Base-by-base conservation (phyloP, 2,888 invertebrate species). In the Melikaiella ostensackeni region DNA sequence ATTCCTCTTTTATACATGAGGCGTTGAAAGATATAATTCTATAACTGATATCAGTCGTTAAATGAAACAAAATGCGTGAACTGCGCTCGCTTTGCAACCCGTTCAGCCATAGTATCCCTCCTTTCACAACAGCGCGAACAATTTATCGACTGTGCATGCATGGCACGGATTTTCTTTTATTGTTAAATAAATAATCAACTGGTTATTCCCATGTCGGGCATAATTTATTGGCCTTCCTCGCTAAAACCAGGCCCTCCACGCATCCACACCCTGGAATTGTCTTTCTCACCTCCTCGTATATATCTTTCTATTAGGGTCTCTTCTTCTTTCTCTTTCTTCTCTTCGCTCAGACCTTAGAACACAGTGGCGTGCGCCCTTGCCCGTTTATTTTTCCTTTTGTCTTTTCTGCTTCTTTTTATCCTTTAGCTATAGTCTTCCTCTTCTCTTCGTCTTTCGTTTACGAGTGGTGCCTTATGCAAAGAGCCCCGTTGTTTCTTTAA, bases 111-210 rank as follows among this genome's bases (percentile, higher is more conserved):
- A 46, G 24, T 46, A 66, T 66, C 46, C 66, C 30, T 66, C 19
- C 70, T 30, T 61, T 77, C 57, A 66, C 42, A 63, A 75, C 76
- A 75, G 76, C 75, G 78, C 46, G 76, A 80, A 73, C 80, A 79
- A 82, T 82, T 79, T 80, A 82, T 70, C 50, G 70, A 70, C 50
- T 50, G 75, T 62, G 63, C 46, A 42, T 66, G 46, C 30, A 27
- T 50, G 66, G 24, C 19, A 19, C 81, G 77, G 74, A 80, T 80
- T 84, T 88, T 80, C 81, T 89, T 90, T 89, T 88, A 90, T 88
- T 87, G 88, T 90, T 91, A 89, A 89, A 90, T 90, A 91, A 91
- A 91, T 90, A 91, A 89, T 89, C 89, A 87, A 87, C 80, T 84
- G 85, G 87, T 85, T 87, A 87, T 88, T 87, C 85, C 85, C 89